Base-by-base conservation (phyloP, 1,140 invertebrate species). In the Gerris buenoi region DNA sequence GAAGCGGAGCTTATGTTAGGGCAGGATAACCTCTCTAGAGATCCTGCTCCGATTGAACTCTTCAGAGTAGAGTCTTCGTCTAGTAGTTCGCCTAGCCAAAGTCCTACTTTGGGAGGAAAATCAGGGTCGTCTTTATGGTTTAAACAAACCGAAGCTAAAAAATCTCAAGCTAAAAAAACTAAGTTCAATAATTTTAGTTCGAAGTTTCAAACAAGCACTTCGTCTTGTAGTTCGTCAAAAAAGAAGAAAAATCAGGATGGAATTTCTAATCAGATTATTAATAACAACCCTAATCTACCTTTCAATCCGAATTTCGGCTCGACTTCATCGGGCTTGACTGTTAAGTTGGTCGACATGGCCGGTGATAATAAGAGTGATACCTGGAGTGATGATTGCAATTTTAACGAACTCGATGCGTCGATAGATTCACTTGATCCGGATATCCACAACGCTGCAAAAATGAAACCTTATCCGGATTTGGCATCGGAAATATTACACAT, bases 1-100 rank as follows among this genome's bases (percentile, higher is more conserved):
- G 87, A 88, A 69, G 86, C 86, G 0, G 86, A 88, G 72, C 72
- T 88, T 28, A 74, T 88, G 23, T 86, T 88, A 70, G 85, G 85
- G 69, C 77, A 77, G 0, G 81, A 81, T 72, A 79, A 80, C 61
- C 81, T 81, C n/a, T 70, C 68, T 68, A 65, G 65, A 46, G 71
- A 71, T 29, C 70, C 69, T 64, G 26, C 70, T 25, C 69, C 67
- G 25, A 46, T 56, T 28, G 69, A 68, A 56, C n/a, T 65, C 0
- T 70, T 70, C 57, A 64, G 66, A 13, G 22, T 70, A n/a, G 68
- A 70, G 15, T 69, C 69, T 2, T 69, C 71, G 5, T 69, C 68
- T 25, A 71, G 69, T 63, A 69, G 66, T 15, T 69, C 68, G 18
- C 68, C 68, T 64, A 58, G 46, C 28, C 56, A 65, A 23, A 66